Evolutionary conservation across 2,888 invertebrate species (phyloP).

Genomic region (Oscheius sp.): DNA sequence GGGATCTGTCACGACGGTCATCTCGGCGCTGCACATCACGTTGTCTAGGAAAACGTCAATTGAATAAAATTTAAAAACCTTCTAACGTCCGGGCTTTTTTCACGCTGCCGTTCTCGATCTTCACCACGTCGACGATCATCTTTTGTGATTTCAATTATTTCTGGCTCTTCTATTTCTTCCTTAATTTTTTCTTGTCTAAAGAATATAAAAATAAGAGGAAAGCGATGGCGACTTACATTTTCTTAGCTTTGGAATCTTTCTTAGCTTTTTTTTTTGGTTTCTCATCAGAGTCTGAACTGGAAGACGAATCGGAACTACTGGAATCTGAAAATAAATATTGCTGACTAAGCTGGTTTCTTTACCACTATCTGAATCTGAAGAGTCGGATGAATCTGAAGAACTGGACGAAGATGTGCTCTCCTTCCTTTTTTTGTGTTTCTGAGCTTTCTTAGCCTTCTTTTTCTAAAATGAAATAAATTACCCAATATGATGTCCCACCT

Average conservation of each 20-base stretch:
- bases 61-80: neutral
- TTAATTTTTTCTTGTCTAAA: slow-evolving; percentile 16
- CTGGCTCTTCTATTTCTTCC: slow-evolving; percentile 23
- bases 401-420: no score
- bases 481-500: no score
- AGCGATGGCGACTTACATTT: neutral
- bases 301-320: no score
- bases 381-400: no score
- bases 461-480: no score
- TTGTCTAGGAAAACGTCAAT: neutral
- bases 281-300: no score
- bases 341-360: no score
- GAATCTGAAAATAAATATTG: no score
- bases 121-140: slow-evolving; percentile 20
- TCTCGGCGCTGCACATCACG: neutral
- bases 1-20: neutral
- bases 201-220: no score
- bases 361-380: no score
- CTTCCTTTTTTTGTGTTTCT: no score
- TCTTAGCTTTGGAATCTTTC: slow-evolving; percentile 19
- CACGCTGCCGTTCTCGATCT: slow-evolving; percentile 36
- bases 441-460: no score
- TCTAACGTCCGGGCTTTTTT: slow-evolving; percentile 32
- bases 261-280: slow-evolving; percentile 30
- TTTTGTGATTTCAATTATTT: slow-evolving; percentile 25